Evolutionary conservation across 1,140 invertebrate genomes (phyloP), one percentile per base, ranked within the genome.

Genomic region (Coptotermes formosanus): DNA sequence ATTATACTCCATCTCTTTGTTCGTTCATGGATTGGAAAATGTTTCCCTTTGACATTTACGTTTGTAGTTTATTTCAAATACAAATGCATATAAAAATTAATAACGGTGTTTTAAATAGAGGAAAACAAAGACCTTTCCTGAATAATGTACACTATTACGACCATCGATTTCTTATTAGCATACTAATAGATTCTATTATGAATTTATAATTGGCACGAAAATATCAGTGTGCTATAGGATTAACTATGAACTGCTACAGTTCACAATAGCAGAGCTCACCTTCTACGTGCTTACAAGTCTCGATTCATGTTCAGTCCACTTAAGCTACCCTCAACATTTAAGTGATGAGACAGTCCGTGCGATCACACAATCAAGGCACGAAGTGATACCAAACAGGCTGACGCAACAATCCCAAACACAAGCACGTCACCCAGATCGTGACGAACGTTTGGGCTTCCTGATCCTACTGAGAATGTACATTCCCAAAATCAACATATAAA

Each of bases 1-100:
- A 83, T 83, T 83, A 83, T 83, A 52, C 43, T 83, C 48, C 82
- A 52, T 43, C 48, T 21, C 82, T 83, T 83, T 83, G 82, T 83
- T 83, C 82, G 48, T 83, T 83, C n/a, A 75, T 75, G 64, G 64
- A 83, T 83, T 83, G 82, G 82, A 83, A 83, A 83, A 83, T 43
- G 82, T 43, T 83, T 83, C 82, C 82, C 48, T 83, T 75, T 75
- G 64, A 75, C 64, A 75, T 75, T 75, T 75, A 75, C 64, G 64
- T 75, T 75, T 30, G 64, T 75, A 75, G 64, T 75, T 75, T 75
- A 75, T 75, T 75, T 75, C 64, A 75, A 30, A 75, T 75, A 75
- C 25, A 75, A 75, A 75, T 75, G n/a, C 64, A 75, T 75, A 75
- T 75, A 75, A 75, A 69, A 75, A 75, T 14, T 30, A 75, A 75